phyloP scores from a whole-genome alignment of 2,888 invertebrate genomes.

The Tiliacea citrago region DNA sequence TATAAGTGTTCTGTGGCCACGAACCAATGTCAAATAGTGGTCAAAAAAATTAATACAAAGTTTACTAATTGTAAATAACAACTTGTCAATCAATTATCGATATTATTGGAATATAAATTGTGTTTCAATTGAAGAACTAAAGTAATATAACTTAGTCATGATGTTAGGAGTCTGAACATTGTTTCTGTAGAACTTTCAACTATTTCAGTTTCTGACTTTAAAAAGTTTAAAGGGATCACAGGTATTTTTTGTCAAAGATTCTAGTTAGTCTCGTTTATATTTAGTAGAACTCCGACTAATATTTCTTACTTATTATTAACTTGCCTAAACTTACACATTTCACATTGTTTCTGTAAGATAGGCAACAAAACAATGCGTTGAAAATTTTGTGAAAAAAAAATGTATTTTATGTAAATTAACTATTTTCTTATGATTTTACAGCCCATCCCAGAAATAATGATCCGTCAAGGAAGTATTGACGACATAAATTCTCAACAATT shows the following conservation, averaged over 20 bases:
- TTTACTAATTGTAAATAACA: neutral
- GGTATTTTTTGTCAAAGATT: slow-evolving; percentile 9
- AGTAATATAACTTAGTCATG: slow-evolving; percentile 1
- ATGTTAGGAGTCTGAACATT: slow-evolving; percentile 22
- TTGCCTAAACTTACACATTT: neutral
- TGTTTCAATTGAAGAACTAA: slow-evolving; percentile 5
- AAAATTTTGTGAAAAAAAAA: neutral
- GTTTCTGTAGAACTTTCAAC: slow-evolving; percentile 16
- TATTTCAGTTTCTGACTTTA: slow-evolving; percentile 3
- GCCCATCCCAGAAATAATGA: slow-evolving; percentile 84
- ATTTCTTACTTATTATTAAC: neutral
- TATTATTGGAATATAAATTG: neutral
- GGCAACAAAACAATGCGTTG: neutral
- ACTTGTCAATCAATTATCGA: neutral
- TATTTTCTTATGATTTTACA: slow-evolving; percentile 55
- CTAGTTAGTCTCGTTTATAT: neutral
- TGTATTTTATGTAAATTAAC: neutral
- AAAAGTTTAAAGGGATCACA: slow-evolving; percentile 8
- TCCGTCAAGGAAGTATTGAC: slow-evolving; percentile 93
- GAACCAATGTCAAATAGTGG: slow-evolving; percentile 63
- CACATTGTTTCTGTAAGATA: neutral
- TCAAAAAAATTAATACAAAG: slow-evolving; percentile 42
- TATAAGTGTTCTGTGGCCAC: too few species aligned
- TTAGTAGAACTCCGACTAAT: neutral
- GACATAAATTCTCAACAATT: slow-evolving; percentile 95